A percentile compares a stretch with the other conserved stretches of the same genome.
Conservation (phyloP, 1,140 invertebrate species). For the Calliphora vicina region DNA sequence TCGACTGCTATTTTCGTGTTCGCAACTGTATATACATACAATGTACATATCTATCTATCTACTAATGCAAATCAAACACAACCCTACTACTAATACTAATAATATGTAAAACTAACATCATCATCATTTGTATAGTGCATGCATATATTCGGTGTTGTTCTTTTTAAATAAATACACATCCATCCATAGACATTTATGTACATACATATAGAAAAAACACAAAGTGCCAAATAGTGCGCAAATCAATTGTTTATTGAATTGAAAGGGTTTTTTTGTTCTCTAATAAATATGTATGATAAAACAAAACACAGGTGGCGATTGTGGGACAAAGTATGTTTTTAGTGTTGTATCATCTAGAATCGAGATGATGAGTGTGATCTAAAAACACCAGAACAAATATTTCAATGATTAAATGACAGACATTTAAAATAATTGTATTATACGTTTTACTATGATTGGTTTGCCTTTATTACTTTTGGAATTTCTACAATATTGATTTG, state of each 20-base stretch:
- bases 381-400: neutral
- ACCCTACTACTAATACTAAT: neutral
- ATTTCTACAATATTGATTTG: no score
- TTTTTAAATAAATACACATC: no score
- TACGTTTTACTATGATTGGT: no score
- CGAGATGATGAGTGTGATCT: neutral
- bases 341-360: neutral
- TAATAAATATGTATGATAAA: neutral
- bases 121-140: neutral
- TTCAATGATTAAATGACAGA: no score
- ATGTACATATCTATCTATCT: no score
- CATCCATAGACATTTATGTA: neutral
- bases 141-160: neutral
- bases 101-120: neutral
- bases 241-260: slow-evolving; percentile 11
- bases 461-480: no score
- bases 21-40: no score
- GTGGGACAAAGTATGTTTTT: neutral
- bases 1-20: no score
- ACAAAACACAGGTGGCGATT: neutral
- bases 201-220: neutral
- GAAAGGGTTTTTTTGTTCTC: slow-evolving; percentile 12
- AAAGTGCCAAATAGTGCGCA: slow-evolving; percentile 12
- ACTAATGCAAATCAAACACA: neutral
- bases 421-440: no score